These are phyloP conservation scores for Riparia riparia DNA, from an alignment of 2,113 vertebrate genomes.

Conservation along the genomic window DNA sequence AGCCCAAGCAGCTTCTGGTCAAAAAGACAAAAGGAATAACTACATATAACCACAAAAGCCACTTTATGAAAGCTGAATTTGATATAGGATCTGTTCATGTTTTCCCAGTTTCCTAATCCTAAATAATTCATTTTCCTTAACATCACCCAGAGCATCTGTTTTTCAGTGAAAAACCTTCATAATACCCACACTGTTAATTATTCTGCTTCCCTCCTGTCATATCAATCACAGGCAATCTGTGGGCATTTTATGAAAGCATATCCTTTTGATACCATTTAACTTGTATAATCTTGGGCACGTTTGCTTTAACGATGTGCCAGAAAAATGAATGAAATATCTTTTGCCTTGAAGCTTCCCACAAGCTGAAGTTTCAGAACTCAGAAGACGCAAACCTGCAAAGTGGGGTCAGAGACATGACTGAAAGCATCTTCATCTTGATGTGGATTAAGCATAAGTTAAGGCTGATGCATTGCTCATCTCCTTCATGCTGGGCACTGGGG, in stretches of 20 bases:
- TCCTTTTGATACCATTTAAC: neutral
- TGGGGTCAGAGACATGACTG: neutral
- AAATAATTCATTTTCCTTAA: conserved; percentile 8
- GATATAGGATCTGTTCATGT: neutral
- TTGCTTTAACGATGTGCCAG: neutral
- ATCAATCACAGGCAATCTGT: neutral
- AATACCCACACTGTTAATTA: neutral
- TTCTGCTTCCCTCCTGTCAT: neutral
- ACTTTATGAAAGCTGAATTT: conserved; percentile 10
- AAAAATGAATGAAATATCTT: neutral
- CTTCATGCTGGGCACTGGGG: fast-evolving
- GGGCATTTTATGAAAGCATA: neutral
- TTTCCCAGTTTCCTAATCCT: conserved; percentile 11
- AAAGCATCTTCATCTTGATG: neutral
- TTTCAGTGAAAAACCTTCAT: neutral
- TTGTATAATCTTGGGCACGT: neutral
- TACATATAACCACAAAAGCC: conserved; percentile 9
- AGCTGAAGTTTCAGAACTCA: neutral
- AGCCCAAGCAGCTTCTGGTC: neutral
- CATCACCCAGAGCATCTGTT: neutral
- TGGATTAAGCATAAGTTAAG: neutral
- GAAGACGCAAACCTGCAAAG: neutral
- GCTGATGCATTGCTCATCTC: neutral
- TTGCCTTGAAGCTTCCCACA: neutral
- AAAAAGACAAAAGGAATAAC: neutral